Percentiles rank a stretch among this genome's conserved stretches.
phyloP scores from a whole-genome alignment of 2,797 vertebrate species.

The Phalloptychus januarius region DNA sequence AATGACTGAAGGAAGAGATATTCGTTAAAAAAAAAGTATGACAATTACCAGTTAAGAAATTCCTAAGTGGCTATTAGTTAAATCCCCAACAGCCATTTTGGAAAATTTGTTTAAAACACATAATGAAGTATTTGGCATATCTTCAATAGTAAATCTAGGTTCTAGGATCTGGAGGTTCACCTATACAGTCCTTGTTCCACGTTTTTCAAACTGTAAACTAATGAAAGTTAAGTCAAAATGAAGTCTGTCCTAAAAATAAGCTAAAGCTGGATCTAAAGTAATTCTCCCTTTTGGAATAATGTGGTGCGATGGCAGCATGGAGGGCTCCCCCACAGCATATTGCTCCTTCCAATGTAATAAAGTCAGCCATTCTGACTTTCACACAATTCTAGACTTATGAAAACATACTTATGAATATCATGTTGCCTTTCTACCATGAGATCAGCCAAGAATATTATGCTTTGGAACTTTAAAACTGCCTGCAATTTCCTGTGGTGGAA shows the following conservation, averaged over 20 bases:
- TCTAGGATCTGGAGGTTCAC: neutral
- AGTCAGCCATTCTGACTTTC: constrained; percentile 3
- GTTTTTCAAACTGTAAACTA: neutral
- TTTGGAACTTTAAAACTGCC: constrained; percentile 21
- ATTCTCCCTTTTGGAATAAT: neutral
- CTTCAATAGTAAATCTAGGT: neutral
- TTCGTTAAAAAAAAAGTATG: neutral
- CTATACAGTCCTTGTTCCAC: neutral
- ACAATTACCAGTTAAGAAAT: neutral
- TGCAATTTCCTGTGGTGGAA: constrained; percentile 4
- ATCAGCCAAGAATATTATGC: constrained; percentile 2
- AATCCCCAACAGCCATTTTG: neutral
- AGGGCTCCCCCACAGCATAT: neutral
- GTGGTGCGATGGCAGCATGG: neutral
- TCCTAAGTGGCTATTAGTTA: no score
- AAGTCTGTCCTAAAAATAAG: neutral
- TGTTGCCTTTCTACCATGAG: constrained; percentile 6
- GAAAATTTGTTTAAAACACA: neutral
- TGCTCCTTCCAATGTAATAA: constrained; percentile 1
- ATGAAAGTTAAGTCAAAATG: neutral
- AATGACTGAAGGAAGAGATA: neutral
- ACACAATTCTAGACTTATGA: constrained; percentile 4
- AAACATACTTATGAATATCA: constrained; percentile 6
- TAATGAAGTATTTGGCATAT: neutral
- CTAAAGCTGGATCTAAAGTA: neutral